phyloP scores from a whole-genome alignment of 2,113 vertebrate species.

The Phylloscopus whistleri region DNA sequence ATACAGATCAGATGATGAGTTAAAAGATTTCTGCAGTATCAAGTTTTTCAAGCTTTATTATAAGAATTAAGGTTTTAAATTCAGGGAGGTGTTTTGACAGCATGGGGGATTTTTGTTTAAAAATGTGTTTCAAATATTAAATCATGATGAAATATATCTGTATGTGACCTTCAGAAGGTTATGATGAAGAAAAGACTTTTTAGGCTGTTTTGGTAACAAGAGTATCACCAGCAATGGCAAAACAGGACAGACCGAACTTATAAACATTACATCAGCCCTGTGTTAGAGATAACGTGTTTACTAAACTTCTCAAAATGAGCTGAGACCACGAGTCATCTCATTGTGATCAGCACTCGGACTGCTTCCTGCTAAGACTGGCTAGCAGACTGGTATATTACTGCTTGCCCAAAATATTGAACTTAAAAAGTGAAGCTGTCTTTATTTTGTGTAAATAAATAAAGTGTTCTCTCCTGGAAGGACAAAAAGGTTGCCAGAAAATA shows the following conservation, averaged over 20 bases:
- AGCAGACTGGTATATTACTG: conserved; percentile 16
- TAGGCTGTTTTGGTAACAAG: conserved; percentile 52
- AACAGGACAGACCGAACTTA: conserved; percentile 43
- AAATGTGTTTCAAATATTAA: neutral
- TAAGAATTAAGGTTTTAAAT: neutral
- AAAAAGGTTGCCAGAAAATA: conserved; percentile 45
- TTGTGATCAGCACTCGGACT: conserved; percentile 24
- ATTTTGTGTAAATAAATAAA: conserved; percentile 80
- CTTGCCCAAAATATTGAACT: conserved; percentile 70
- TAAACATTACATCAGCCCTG: conserved; percentile 72
- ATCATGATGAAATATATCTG: neutral
- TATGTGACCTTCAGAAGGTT: conserved; percentile 3
- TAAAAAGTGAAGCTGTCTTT: conserved; percentile 35
- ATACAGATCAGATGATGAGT: neutral
- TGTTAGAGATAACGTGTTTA: conserved; percentile 73
- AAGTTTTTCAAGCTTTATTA: neutral
- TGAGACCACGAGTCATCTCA: conserved; percentile 32
- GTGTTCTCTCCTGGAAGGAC: conserved; percentile 53
- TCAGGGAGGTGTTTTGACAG: neutral
- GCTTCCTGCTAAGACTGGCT: conserved; percentile 73
- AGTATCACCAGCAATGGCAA: neutral
- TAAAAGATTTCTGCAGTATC: neutral
- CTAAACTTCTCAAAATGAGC: conserved; percentile 70
- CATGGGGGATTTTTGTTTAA: neutral
- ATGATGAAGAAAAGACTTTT: neutral